These are phyloP conservation scores for Alloplasta piceator DNA, from an alignment of 2,888 invertebrate species.

Conservation along the genomic window DNA sequence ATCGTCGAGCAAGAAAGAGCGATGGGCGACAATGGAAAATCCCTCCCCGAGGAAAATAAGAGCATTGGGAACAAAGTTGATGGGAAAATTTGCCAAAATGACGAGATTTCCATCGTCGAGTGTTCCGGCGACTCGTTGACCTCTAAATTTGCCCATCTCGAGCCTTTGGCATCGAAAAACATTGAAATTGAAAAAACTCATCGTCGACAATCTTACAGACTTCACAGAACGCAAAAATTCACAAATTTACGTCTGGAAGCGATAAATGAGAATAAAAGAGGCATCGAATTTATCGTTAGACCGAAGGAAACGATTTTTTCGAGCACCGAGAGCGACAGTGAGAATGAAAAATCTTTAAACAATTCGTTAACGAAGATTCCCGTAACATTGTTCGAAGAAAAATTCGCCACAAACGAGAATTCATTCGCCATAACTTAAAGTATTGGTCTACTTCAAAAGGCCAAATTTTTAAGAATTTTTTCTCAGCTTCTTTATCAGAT, in stretches of 20 bases:
- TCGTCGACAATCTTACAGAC: constrained; percentile 53
- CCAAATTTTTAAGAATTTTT: no score
- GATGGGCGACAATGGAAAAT: constrained; percentile 52
- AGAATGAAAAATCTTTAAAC: constrained; percentile 18
- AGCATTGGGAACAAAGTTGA: neutral
- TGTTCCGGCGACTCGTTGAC: constrained; percentile 53
- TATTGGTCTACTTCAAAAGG: no score
- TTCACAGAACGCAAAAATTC: constrained; percentile 67
- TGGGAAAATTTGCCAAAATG: neutral
- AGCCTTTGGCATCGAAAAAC: neutral
- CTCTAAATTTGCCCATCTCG: neutral
- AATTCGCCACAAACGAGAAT: no score
- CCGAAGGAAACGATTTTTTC: constrained; percentile 53
- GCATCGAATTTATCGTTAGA: constrained; percentile 62
- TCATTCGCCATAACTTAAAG: no score
- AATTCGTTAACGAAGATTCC: constrained; percentile 7
- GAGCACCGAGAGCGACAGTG: constrained; percentile 64
- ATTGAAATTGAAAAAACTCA: constrained; percentile 14
- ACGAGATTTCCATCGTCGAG: constrained; percentile 14
- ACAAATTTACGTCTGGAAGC: constrained; percentile 66
- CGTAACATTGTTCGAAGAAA: neutral
- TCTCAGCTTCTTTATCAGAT: no score
- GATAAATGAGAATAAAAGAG: constrained; percentile 42
- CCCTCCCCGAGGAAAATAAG: constrained; percentile 10
- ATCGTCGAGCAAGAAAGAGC: constrained; percentile 14